Conservation (phyloP, 2,888 invertebrate genomes). For the Masnerella sp. region DNA sequence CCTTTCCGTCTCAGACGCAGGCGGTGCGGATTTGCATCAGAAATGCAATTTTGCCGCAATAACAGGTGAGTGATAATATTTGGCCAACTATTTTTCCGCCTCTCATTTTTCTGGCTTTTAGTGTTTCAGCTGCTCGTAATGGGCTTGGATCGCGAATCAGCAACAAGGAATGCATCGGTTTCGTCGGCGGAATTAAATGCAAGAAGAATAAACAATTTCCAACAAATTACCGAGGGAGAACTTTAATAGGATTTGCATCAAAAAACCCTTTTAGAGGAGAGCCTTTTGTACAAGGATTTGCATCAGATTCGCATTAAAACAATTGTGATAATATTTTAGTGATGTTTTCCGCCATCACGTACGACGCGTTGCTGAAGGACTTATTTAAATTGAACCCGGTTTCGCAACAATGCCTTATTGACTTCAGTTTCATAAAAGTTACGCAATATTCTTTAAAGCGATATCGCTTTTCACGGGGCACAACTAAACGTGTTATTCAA, state of each 20-base stretch:
- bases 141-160: too few relatives aligned
- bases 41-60: slow-evolving; percentile 2
- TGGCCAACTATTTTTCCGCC: too few relatives aligned
- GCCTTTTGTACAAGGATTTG: not conserved
- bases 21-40: slow-evolving; percentile 4
- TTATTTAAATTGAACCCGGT: not conserved
- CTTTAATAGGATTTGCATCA: slow-evolving; percentile 3
- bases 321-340: slow-evolving; percentile 4
- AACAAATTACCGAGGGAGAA: not conserved
- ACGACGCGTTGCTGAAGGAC: too few relatives aligned
- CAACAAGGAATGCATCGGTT: not conserved
- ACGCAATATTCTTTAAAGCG: slow-evolving; percentile 12
- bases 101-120: not conserved
- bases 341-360: too few relatives aligned
- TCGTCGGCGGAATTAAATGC: not conserved
- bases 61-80: too few relatives aligned
- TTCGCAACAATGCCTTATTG: not conserved
- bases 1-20: too few relatives aligned
- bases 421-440: not conserved
- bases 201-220: not conserved
- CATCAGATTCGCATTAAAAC: slow-evolving; percentile 3
- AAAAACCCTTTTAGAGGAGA: not conserved
- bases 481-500: slow-evolving; percentile 18
- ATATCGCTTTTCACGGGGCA: not conserved
- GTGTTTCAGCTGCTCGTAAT: slow-evolving; percentile 1